Conservation (phyloP, 1,140 invertebrate genomes). For the Zaprionus tsacasi region DNA sequence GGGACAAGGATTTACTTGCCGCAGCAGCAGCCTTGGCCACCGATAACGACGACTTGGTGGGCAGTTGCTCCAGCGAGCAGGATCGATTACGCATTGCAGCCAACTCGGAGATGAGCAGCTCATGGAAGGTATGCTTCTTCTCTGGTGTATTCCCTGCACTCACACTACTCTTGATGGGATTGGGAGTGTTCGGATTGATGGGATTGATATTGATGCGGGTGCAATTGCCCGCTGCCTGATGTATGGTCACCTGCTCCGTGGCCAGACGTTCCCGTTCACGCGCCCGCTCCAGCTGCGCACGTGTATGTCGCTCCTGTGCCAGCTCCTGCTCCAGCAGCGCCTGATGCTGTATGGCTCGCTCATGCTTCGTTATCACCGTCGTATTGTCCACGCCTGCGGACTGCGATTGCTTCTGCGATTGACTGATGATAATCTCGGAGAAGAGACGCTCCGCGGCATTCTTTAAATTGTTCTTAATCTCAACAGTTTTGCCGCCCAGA, state of each 20-base stretch:
- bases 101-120: conserved; percentile 83
- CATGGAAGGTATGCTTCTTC: conserved; percentile 83
- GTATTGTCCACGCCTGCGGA: conserved; percentile 52
- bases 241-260: conserved; percentile 37
- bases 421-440: conserved; percentile 82
- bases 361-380: conserved; percentile 78
- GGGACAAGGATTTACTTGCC: conserved; percentile 52
- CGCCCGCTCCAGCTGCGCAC: conserved; percentile 34
- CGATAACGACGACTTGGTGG: conserved; percentile 45
- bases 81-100: conserved; percentile 80
- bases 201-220: conserved; percentile 67
- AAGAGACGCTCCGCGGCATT: conserved; percentile 82
- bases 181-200: conserved; percentile 7
- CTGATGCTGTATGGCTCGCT: conserved; percentile 71
- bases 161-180: conserved; percentile 49
- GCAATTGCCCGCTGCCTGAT: conserved; percentile 55
- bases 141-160: conserved; percentile 71
- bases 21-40: conserved; percentile 18
- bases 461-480: conserved; percentile 81
- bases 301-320: conserved; percentile 50
- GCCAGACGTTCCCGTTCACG: conserved; percentile 8
- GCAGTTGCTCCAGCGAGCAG: conserved; percentile 76
- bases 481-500: conserved; percentile 70
- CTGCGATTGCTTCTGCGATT: conserved; percentile 68
- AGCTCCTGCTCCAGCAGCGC: conserved; percentile 70